phyloP scores from a whole-genome alignment of 2,797 vertebrate genomes.

The Trichosurus vulpecula region DNA sequence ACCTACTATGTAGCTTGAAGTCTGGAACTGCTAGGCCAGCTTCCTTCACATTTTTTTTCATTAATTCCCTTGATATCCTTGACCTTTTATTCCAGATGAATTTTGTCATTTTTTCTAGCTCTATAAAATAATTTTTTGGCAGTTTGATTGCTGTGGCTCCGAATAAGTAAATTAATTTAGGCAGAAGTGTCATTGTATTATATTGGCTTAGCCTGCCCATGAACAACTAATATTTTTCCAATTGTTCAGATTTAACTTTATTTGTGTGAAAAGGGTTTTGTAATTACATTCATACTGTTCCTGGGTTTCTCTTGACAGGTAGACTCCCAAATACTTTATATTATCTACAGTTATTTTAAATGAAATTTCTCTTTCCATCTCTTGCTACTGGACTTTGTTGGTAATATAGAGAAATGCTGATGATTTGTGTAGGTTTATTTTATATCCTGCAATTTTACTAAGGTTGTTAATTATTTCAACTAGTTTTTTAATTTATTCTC shows the following conservation, averaged over 20 bases:
- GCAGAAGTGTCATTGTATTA: not conserved
- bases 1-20: not conserved
- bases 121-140: not conserved
- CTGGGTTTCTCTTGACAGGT: not conserved
- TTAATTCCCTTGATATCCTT: not conserved
- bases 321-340: not conserved
- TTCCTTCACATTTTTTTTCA: not conserved
- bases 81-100: not conserved
- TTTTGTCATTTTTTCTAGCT: not conserved
- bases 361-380: not conserved
- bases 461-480: not conserved
- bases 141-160: not conserved
- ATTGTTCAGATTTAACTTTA: not conserved
- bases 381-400: not conserved
- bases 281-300: not conserved
- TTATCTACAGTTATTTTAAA: not conserved
- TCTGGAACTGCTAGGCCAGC: not conserved
- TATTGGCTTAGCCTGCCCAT: not conserved
- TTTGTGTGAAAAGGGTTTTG: not conserved
- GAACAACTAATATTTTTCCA: not conserved
- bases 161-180: not conserved
- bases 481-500: not conserved
- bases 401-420: not conserved
- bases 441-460: not conserved
- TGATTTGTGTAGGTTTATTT: not conserved